These are phyloP conservation scores for Thalpophila matura DNA, from an alignment of 2,888 invertebrate species.

Conservation along the genomic window DNA sequence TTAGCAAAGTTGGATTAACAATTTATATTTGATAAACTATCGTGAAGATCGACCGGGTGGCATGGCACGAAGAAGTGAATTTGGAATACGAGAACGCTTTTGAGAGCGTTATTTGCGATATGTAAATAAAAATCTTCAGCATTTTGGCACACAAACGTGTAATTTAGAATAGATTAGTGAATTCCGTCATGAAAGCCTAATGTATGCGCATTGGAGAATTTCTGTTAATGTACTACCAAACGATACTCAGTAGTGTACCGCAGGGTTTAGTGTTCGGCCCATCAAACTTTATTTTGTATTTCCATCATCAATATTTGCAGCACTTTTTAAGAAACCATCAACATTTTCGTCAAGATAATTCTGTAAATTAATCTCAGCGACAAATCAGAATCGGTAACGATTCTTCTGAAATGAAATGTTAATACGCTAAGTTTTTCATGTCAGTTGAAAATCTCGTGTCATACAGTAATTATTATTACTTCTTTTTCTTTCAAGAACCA, in stretches of 20 bases:
- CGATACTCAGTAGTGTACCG: background rate
- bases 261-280: background rate
- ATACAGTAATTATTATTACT: background rate
- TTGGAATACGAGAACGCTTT: constrained; percentile 9
- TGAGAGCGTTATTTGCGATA: background rate
- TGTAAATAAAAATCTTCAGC: constrained; percentile 10
- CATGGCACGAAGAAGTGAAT: background rate
- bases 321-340: constrained; percentile 1
- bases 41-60: background rate
- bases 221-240: background rate
- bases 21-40: background rate
- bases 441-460: background rate
- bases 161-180: constrained; percentile 6
- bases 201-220: background rate
- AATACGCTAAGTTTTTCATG: background rate
- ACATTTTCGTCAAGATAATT: too few relatives aligned
- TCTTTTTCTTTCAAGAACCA: background rate
- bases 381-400: background rate
- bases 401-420: background rate
- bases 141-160: background rate
- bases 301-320: background rate
- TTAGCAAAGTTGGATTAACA: too few relatives aligned
- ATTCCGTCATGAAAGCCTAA: background rate
- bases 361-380: too few relatives aligned
- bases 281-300: background rate